Evolutionary conservation across 2,888 invertebrate genomes (phyloP), one percentile per base, ranked within the genome.

Genomic region (Synergus japonicus): DNA sequence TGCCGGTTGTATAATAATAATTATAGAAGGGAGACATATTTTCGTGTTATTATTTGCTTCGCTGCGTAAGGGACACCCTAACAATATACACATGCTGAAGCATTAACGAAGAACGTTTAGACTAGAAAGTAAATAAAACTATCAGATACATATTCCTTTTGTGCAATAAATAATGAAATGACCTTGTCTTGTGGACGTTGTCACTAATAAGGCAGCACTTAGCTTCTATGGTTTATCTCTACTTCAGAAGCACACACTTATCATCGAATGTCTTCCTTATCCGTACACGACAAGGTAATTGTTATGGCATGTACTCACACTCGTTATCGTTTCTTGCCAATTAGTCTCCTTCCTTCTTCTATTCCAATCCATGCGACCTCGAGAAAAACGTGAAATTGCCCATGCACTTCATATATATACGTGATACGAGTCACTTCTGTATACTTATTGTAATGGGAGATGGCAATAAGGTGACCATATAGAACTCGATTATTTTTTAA

Each of bases 31-130:
- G 87, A 85, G 88, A 90, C 90, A 88, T 90, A 90, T 90, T 91
- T 90, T 90, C 87, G 83, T 90, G 89, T 90, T 88, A 89, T 89
- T 90, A 89, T 85, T 86, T 86, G 89, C 86, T 83, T 87, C 85
- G 84, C 84, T 86, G 85, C 84, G 84, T 83, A 83, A 73, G 73
- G 73, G 73, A 73, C 73, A 73, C 37, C 46, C 44, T 3, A 67
- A 67, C 43, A 65, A 41, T 66, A 41, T 66, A 87, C 87, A 87
- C 85, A 86, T 87, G 86, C 83, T 85, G 78, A 80, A 18, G 78
- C 22, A 9, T n/a, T 15, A 3, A n/a, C 64, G 29, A 43, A 10
- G 60, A 76, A 60, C 66, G 66, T n/a, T 66, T 44, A 66, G 67
- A 64, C 22, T 64, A 15, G 15, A 66, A 54, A 66, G 54, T 41